Base-by-base conservation (phyloP, 2,888 invertebrate genomes). In the Lasius platythorax region DNA sequence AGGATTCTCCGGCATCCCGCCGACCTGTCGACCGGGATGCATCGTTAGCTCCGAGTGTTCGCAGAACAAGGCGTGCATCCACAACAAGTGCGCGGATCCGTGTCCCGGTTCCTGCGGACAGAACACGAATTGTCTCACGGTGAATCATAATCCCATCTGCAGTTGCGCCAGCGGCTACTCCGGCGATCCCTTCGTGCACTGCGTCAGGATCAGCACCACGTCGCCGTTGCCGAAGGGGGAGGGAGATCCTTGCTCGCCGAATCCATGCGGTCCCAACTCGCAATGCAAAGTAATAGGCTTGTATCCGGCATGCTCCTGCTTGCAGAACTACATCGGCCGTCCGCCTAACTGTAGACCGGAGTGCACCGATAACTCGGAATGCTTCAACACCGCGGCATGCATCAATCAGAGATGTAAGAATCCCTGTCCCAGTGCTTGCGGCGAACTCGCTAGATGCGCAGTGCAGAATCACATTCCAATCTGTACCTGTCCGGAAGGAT, bases 261-360 rank as follows among this genome's bases (percentile, higher is more conserved):
- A 97, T 87, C 98, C 98, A 0, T 98, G 98, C 94, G 98, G 98
- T 79, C 97, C 98, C 0, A 97, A 98, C 93, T 97, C 98, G 5
- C 97, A 97, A 93, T 98, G 98, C 93, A 96, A 97, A 87, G 96
- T 97, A 68, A 97, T 98, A 88, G 97, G 97, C 81, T 96, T 97
- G 85, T 97, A 98, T 95, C 97, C 98, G n/a, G 98, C 98, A 72
- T 98, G 98, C 93, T 98, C 98, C 68, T 98, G 98, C 94, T 95
- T 97, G 89, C 96, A 96, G 40, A 97, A 98, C 93, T 98, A 97
- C 93, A 96, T 98, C 72, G 98, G 98, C 85, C 96, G 98, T 90
- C 97, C 98, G 74, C 98, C 98, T 43, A 98, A 98, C 93, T 98
- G 98, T 93, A 96, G 98, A 92, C 98, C 98, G 0, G 98, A 98